These are phyloP conservation scores for Candoia aspera DNA, from an alignment of 2,113 vertebrate genomes.

Conservation along the genomic window DNA sequence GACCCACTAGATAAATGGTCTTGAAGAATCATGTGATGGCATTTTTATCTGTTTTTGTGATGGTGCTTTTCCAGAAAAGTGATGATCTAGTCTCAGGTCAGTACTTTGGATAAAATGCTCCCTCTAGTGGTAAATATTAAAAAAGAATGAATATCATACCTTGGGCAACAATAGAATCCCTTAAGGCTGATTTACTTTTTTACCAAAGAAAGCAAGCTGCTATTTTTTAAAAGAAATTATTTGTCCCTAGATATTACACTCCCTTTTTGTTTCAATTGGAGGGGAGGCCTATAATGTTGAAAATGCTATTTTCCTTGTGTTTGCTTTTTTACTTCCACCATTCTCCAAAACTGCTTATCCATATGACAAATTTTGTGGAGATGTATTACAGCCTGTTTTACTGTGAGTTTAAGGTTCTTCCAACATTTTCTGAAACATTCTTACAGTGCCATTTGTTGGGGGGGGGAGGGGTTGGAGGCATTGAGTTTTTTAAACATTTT, in stretches of 20 bases:
- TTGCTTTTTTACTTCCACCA: too few species aligned
- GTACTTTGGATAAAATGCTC: slow-evolving; percentile 5
- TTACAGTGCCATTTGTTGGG: not conserved
- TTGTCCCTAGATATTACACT: not conserved
- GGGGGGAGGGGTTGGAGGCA: not conserved
- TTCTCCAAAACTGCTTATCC: not conserved
- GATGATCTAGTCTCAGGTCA: not conserved
- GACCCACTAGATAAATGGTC: not conserved
- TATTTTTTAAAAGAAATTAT: not conserved
- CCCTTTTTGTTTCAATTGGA: not conserved
- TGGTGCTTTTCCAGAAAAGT: not conserved
- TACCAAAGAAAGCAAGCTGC: not conserved
- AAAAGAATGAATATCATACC: not conserved
- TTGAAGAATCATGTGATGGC: not conserved
- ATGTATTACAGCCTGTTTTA: not conserved
- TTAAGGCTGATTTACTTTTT: too few species aligned
- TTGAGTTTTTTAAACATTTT: not conserved
- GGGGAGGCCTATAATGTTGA: not conserved
- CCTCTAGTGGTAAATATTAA: slow-evolving; percentile 14
- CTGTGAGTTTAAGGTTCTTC: not conserved
- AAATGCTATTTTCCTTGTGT: not conserved
- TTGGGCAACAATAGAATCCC: not conserved
- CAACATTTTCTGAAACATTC: not conserved
- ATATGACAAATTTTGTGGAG: not conserved
- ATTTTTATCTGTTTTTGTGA: too few species aligned